Conservation (phyloP, 1,140 invertebrate species). For the Uloborus diversus region DNA sequence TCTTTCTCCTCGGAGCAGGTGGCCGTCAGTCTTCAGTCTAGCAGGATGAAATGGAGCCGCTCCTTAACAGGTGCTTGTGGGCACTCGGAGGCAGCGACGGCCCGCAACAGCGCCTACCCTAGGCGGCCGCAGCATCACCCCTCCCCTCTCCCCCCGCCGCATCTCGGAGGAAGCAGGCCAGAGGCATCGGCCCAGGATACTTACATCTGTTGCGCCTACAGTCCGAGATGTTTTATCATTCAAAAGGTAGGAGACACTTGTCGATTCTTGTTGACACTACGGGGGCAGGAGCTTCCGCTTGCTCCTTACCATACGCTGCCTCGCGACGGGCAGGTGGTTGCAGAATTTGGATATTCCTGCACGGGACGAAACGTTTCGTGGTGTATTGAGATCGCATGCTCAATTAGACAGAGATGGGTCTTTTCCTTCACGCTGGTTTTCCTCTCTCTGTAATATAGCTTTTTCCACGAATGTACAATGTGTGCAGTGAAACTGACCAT, state of each 20-base stretch:
- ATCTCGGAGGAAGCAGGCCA: background rate
- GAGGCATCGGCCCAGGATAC: slow-evolving; percentile 67
- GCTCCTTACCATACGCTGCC: too few species aligned
- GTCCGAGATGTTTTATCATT: slow-evolving; percentile 72
- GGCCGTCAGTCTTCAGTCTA: slow-evolving; percentile 18
- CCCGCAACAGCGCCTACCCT: background rate
- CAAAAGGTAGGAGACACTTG: slow-evolving; percentile 68
- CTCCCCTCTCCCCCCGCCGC: background rate
- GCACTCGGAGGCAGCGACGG: slow-evolving; percentile 22
- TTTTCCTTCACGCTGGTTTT: background rate
- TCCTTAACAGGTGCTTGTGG: slow-evolving; percentile 18
- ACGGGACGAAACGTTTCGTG: too few species aligned
- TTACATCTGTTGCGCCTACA: slow-evolving; percentile 72
- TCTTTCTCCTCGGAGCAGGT: slow-evolving; percentile 6
- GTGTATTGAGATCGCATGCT: background rate
- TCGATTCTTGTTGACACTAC: background rate
- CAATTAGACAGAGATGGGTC: background rate
- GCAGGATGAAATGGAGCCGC: slow-evolving; percentile 54
- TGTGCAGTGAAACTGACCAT: slow-evolving; percentile 2
- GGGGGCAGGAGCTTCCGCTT: too few species aligned
- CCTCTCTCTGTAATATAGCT: background rate
- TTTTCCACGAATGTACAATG: background rate
- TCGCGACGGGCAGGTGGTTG: too few species aligned
- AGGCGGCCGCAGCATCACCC: slow-evolving; percentile 14
- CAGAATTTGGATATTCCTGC: too few species aligned